phyloP scores from a whole-genome alignment of 1,140 invertebrate genomes.

The Atopsyche davidsoni region DNA sequence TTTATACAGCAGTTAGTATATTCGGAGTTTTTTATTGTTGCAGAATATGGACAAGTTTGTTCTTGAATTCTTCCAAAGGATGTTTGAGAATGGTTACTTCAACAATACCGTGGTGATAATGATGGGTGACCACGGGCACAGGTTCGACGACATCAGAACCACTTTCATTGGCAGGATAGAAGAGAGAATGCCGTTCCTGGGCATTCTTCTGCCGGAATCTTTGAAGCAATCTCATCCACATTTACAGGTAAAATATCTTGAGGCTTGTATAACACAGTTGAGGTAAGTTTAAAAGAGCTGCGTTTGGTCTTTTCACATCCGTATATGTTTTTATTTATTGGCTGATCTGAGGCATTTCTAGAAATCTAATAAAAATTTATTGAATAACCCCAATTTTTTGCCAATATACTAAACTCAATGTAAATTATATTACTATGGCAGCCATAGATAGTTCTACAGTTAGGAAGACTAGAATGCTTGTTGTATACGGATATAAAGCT shows the following conservation, averaged over 20 bases:
- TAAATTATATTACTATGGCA: too few relatives aligned
- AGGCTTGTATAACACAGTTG: too few relatives aligned
- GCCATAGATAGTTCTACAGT: too few relatives aligned
- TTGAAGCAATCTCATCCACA: slow-evolving; percentile 52
- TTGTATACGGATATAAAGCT: too few relatives aligned
- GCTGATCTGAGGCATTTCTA: too few relatives aligned
- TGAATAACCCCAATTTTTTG: too few relatives aligned
- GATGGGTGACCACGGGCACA: slow-evolving; percentile 79
- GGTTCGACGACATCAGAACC: slow-evolving; percentile 64
- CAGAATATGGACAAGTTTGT: slow-evolving; percentile 42
- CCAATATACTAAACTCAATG: too few relatives aligned
- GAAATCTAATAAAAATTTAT: too few relatives aligned
- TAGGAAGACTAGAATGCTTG: too few relatives aligned
- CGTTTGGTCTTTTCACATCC: slow-evolving; percentile 53
- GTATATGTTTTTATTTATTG: slow-evolving; percentile 19
- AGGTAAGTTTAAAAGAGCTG: too few relatives aligned
- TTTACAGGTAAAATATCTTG: slow-evolving; percentile 47
- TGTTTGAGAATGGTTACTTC: slow-evolving; percentile 51
- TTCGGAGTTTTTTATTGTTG: slow-evolving; percentile 13
- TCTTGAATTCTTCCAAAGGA: slow-evolving; percentile 39
- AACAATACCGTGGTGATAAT: slow-evolving; percentile 72
- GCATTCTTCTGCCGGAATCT: slow-evolving; percentile 59
- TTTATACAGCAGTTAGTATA: too few relatives aligned
- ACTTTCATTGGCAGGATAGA: slow-evolving; percentile 71
- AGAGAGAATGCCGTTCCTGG: slow-evolving; percentile 70